Evolutionary conservation across 2,797 vertebrate genomes (phyloP).

Genomic region (Sparidentex hasta): DNA sequence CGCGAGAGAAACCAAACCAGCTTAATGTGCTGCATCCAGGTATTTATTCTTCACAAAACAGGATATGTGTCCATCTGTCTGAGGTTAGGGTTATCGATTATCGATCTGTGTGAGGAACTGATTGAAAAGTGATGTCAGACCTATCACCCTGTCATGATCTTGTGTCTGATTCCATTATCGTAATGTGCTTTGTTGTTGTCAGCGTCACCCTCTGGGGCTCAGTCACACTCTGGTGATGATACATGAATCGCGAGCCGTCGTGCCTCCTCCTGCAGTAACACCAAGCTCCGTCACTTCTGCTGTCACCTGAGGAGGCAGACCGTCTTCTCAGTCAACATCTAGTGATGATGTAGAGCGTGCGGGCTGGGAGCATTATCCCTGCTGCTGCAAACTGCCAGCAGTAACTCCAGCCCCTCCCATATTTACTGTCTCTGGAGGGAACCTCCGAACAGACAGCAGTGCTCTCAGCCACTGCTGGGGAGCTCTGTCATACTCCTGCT

Average conservation of each 20-base stretch:
- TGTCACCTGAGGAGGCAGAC: slow-evolving; percentile 25
- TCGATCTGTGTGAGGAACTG: neutral
- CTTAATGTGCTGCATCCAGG: neutral
- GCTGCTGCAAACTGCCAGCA: slow-evolving; percentile 17
- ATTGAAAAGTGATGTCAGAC: neutral
- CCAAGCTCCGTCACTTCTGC: slow-evolving; percentile 23
- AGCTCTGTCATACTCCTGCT: slow-evolving; percentile 25
- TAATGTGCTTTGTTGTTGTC: slow-evolving; percentile 8
- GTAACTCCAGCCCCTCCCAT: slow-evolving; percentile 5
- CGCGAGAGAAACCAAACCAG: neutral
- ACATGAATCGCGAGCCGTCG: neutral
- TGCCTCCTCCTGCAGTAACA: slow-evolving; percentile 15
- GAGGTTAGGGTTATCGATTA: neutral
- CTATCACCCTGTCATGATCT: neutral
- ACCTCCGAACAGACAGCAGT: slow-evolving; percentile 12
- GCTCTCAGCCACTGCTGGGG: neutral
- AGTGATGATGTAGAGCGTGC: neutral
- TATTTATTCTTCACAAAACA: neutral
- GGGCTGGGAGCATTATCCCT: slow-evolving; percentile 1
- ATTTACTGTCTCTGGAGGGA: slow-evolving; percentile 25
- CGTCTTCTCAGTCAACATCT: slow-evolving; percentile 10
- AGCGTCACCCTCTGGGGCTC: slow-evolving; percentile 34
- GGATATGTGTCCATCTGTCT: neutral
- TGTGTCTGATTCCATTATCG: slow-evolving; percentile 1
- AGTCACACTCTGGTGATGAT: slow-evolving; percentile 24